A percentile compares a stretch with the other conserved stretches of the same genome.
Evolutionary conservation across 2,888 invertebrate species (phyloP).

Genomic region (Stegana nigrithorax): DNA sequence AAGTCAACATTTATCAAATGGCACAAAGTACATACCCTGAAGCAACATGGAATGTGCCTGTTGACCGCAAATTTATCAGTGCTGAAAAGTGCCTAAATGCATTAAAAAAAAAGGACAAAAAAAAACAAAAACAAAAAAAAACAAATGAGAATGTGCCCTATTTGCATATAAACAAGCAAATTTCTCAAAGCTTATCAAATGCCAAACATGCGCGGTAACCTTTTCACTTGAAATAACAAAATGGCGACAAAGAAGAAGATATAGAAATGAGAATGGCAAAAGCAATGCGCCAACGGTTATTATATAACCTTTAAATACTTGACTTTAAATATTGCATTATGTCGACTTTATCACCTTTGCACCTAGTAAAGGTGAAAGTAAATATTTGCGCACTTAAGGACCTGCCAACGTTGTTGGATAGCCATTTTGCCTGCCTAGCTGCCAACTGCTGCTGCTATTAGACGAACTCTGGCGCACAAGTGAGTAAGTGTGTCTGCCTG

Average conservation of each 20-base stretch:
- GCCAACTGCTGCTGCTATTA: not conserved
- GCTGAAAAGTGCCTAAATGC: not conserved
- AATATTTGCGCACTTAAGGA: not conserved
- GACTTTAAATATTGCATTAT: not conserved
- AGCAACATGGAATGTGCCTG: no score
- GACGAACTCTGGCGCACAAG: not conserved
- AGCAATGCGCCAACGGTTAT: no score
- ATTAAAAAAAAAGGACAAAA: not conserved
- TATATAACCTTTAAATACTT: constrained; percentile 9
- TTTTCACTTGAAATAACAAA: no score
- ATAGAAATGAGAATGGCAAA: no score
- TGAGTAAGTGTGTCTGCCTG: not conserved
- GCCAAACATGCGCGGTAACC: not conserved
- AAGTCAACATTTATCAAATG: not conserved
- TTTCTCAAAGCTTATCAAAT: constrained; percentile 7
- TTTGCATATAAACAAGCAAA: constrained; percentile 6
- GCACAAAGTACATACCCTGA: no score
- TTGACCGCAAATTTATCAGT: constrained; percentile 6
- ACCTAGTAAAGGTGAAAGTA: not conserved
- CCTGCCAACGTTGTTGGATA: not conserved
- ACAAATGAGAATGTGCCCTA: not conserved
- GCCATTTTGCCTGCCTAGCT: no score
- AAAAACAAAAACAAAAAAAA: not conserved
- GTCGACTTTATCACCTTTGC: not conserved
- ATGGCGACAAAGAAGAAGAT: no score